Conservation (phyloP, 2,113 vertebrate genomes). For the Deroptyus accipitrinus region DNA sequence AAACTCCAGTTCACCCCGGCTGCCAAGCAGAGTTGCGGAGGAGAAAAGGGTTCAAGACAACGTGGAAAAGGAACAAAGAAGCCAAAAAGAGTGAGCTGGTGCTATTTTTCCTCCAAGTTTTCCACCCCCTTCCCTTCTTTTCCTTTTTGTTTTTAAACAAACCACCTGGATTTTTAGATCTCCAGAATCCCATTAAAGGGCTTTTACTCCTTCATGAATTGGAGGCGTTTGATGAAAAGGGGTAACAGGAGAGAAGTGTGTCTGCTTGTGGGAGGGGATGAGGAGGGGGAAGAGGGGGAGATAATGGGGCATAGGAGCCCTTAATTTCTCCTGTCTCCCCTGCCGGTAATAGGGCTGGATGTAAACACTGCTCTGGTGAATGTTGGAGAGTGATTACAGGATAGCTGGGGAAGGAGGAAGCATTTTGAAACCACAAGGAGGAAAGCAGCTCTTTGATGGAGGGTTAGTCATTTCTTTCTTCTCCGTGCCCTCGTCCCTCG, state of each 20-base stretch:
- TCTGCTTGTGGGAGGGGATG: slow-evolving; percentile 50
- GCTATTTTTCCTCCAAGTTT: slow-evolving; percentile 41
- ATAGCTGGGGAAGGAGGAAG: slow-evolving; percentile 66
- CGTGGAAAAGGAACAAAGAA: slow-evolving; percentile 64
- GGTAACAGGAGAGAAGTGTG: slow-evolving; percentile 52
- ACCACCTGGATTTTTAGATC: slow-evolving; percentile 77
- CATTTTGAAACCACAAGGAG: slow-evolving; percentile 72
- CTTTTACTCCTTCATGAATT: slow-evolving; percentile 73
- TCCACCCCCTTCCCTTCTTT: fast-evolving
- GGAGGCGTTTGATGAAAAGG: slow-evolving; percentile 72
- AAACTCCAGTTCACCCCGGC: slow-evolving; percentile 62
- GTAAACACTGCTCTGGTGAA: slow-evolving; percentile 76
- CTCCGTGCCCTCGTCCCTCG: neutral
- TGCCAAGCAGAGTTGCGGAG: slow-evolving; percentile 40
- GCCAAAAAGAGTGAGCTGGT: slow-evolving; percentile 34
- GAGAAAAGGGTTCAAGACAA: slow-evolving; percentile 57
- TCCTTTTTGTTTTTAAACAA: slow-evolving; percentile 69
- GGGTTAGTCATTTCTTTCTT: slow-evolving; percentile 54
- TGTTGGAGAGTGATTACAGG: slow-evolving; percentile 73
- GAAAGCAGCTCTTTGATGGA: slow-evolving; percentile 76
- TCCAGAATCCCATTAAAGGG: slow-evolving; percentile 76
- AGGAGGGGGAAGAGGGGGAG: slow-evolving; percentile 52
- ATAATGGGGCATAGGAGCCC: slow-evolving; percentile 71
- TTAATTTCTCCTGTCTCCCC: slow-evolving; percentile 73
- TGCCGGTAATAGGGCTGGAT: slow-evolving; percentile 77